Evolutionary conservation across 1,140 invertebrate species (phyloP), one percentile per base, ranked within the genome.

Genomic region (Cryptotermes secundus): DNA sequence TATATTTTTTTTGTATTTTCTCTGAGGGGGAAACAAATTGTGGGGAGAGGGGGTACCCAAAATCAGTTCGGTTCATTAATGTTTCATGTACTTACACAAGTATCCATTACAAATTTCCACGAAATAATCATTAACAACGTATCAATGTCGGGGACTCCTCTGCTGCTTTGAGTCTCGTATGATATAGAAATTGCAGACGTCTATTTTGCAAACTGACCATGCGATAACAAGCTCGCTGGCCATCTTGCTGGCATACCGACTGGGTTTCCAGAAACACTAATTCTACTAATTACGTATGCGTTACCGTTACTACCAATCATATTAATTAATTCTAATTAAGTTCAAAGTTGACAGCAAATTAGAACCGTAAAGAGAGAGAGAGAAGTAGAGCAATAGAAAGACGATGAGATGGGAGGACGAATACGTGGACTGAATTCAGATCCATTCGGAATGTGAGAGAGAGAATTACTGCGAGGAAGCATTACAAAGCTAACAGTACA

Each of bases 321-420:
- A 84, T 84, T 84, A 80, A 80, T 84, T 84, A 84, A 84, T 84
- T 84, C 83, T 84, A 84, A 84, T 84, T 81, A 84, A 84, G 83
- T 84, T 84, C 83, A 81, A 81, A 84, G 83, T 84, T 84, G 83
- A 81, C 72, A 84, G 79, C 83, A 81, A 84, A 84, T 84, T 84
- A 80, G 72, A 84, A 81, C 34, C 3, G 82, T n/a, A 38, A 45
- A 45, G 82, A 49, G 42, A 36, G 82, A 38, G 80, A 36, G 80
- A 81, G 42, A 35, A 4, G 42, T 4, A 36, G 26, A 45, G 38
- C 31, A 42, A 38, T 26, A 38, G 81, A 38, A 2, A 31, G 35
- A 42, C 35, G 38, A 38, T 16, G 81, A 45, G 42, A 38, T 38
- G n/a, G 81, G 38, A 82, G n/a, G 59, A 31, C 59, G 59, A 72